Evolutionary conservation across 2,888 invertebrate genomes (phyloP).

Genomic region (Trichacis sp.): DNA sequence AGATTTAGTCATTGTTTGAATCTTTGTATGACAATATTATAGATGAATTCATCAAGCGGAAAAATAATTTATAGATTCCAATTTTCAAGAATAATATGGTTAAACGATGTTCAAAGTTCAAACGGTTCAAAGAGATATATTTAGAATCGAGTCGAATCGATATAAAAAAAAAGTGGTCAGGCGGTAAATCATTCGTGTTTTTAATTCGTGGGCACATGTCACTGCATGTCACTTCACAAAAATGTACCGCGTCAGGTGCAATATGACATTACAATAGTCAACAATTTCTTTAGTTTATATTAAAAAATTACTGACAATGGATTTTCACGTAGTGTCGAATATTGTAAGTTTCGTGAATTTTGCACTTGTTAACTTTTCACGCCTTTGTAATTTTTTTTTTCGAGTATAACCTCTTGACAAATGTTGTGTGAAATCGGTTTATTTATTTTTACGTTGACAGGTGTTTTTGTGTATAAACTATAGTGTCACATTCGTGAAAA

Average conservation of each 20-base stretch:
- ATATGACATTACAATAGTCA: not conserved
- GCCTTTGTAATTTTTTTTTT: not conserved
- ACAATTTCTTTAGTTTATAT: not conserved
- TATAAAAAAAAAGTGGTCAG: not conserved
- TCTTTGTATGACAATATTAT: too few species aligned
- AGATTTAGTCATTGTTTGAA: too few species aligned
- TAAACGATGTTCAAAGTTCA: too few species aligned
- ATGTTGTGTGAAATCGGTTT: too few species aligned
- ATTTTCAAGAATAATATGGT: too few species aligned
- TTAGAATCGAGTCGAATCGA: too few species aligned
- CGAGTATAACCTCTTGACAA: not conserved
- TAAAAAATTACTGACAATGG: not conserved
- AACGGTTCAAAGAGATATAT: too few species aligned
- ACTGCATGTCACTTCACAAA: not conserved
- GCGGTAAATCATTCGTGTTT: not conserved
- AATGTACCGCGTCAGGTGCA: not conserved
- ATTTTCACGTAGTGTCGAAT: not conserved
- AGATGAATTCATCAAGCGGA: too few species aligned
- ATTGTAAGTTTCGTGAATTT: not conserved
- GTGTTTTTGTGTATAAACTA: too few species aligned
- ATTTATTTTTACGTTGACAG: too few species aligned
- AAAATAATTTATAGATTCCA: too few species aligned
- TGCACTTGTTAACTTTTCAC: not conserved
- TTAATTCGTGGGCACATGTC: not conserved
- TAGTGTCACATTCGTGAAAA: too few species aligned